Evolutionary conservation across 2,888 invertebrate genomes (phyloP), one percentile per base, ranked within the genome.

Genomic region (Hirudinaria manillensis): DNA sequence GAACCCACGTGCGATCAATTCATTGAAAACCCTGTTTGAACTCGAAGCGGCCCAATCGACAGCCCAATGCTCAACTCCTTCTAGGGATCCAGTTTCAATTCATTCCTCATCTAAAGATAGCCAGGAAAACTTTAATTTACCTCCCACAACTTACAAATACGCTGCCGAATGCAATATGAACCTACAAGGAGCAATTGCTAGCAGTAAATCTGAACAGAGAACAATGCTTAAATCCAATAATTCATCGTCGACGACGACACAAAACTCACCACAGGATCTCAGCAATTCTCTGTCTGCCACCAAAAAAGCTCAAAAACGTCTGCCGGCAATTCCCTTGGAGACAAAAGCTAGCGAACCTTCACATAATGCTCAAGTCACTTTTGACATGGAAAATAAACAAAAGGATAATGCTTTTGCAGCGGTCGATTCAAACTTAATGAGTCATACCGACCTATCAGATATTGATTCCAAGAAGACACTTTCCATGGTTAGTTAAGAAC

Each of bases 401-500:
- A 61, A 29, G 3, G 29, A 61, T 13, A 6, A 4, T 6, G 61
- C 24, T 61, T 24, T 61, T 16, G 61, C 13, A 61, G 29, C 24
- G 13, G 21, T 16, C 19, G 24, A 29, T 61, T 29, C 32, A 10
- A 34, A 34, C 36, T 68, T 68, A n/a, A 34, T 73, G 19, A 56
- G 73, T 45, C 73, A 73, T 3, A 24, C 65, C 38, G 73, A 73
- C 19, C 56, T 73, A 2, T 73, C 73, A 0, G 73, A 73, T 34
- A 34, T 73, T 61, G 73, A 73, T 38, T 61, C 73, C 13, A 73
- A 73, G 38, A 73, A 73, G 38, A 56, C 73, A 10, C 65, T 73
- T 13, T 73, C 73, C 16, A 73, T 61, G 73, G 73, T 45, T 45
- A 45, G 3, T 7, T 45, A 45, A 45, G 45, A 45, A 6, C 1